Percentiles rank a stretch among this genome's conserved stretches.
phyloP scores from a whole-genome alignment of 2,888 invertebrate genomes.

The Galerucella calmariensis region DNA sequence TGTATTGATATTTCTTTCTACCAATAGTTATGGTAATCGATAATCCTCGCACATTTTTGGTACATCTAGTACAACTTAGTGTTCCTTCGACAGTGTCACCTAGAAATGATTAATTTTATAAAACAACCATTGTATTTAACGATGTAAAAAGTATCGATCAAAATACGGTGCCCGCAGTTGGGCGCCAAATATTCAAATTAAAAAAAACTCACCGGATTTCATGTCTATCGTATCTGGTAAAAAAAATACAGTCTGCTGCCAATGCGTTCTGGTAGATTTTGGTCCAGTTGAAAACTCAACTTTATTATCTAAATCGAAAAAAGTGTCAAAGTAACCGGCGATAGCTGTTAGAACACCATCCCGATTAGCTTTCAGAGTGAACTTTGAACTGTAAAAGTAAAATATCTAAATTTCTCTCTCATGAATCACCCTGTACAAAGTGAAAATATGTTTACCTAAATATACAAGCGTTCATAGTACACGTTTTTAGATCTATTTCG shows the following conservation, averaged over 20 bases:
- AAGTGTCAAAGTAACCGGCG: slow-evolving; percentile 92
- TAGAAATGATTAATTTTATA: slow-evolving; percentile 56
- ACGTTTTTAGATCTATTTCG: slow-evolving; percentile 81
- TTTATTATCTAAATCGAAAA: slow-evolving; percentile 78
- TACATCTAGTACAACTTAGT: slow-evolving; percentile 79
- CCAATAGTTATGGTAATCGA: slow-evolving; percentile 76
- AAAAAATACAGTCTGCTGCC: slow-evolving; percentile 94
- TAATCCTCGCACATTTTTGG: slow-evolving; percentile 80
- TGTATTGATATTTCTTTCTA: slow-evolving; percentile 72
- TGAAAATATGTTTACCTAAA: slow-evolving; percentile 63
- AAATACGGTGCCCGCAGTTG: too few relatives aligned
- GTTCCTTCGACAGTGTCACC: slow-evolving; percentile 73
- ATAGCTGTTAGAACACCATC: slow-evolving; percentile 81
- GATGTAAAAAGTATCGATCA: too few relatives aligned
- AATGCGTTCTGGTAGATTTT: slow-evolving; percentile 80
- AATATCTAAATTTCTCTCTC: background rate
- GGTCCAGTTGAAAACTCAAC: slow-evolving; percentile 86
- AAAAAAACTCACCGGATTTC: slow-evolving; percentile 69
- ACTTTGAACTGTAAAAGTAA: slow-evolving; percentile 67
- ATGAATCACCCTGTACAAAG: background rate
- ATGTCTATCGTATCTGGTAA: slow-evolving; percentile 79
- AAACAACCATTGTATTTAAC: too few relatives aligned
- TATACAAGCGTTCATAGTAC: slow-evolving; percentile 77
- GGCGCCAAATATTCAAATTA: too few relatives aligned
- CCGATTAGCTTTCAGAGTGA: slow-evolving; percentile 73